Conservation (phyloP, 2,113 vertebrate species). For the Takifugu flavidus region DNA sequence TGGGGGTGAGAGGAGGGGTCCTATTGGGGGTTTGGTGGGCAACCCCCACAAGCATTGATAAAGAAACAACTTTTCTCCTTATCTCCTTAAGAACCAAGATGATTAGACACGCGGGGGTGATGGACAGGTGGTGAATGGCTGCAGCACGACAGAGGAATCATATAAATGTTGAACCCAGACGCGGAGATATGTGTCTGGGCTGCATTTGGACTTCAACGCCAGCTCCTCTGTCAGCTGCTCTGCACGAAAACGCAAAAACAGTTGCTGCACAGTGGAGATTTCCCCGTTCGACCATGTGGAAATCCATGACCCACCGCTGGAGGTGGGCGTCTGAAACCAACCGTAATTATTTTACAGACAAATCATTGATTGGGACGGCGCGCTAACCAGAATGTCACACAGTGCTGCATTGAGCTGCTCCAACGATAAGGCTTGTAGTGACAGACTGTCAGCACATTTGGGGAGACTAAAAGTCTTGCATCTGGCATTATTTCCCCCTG, state of each 20-base stretch:
- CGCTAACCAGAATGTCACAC: too few relatives aligned
- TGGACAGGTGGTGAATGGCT: neutral
- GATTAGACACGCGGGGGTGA: neutral
- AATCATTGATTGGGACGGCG: too few relatives aligned
- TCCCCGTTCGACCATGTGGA: conserved; percentile 26
- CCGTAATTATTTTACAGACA: too few relatives aligned
- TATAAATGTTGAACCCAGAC: neutral
- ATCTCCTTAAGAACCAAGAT: neutral
- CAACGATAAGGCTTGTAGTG: too few relatives aligned
- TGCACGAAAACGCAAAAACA: conserved; percentile 49
- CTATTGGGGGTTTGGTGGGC: conserved; percentile 16
- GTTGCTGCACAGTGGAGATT: conserved; percentile 49
- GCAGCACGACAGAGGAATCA: too few relatives aligned
- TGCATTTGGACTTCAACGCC: conserved; percentile 11
- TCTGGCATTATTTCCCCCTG: too few relatives aligned
- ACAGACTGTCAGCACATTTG: too few relatives aligned
- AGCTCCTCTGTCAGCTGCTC: conserved; percentile 46
- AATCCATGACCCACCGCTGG: conserved; percentile 12
- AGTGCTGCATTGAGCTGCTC: too few relatives aligned
- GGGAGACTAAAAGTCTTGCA: too few relatives aligned
- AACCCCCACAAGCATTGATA: neutral
- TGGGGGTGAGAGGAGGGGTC: conserved; percentile 16
- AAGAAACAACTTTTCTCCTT: neutral
- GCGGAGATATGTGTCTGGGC: too few relatives aligned
- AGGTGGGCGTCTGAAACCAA: neutral